phyloP scores from a whole-genome alignment of 2,797 vertebrate genomes.

The Mus caroli region DNA sequence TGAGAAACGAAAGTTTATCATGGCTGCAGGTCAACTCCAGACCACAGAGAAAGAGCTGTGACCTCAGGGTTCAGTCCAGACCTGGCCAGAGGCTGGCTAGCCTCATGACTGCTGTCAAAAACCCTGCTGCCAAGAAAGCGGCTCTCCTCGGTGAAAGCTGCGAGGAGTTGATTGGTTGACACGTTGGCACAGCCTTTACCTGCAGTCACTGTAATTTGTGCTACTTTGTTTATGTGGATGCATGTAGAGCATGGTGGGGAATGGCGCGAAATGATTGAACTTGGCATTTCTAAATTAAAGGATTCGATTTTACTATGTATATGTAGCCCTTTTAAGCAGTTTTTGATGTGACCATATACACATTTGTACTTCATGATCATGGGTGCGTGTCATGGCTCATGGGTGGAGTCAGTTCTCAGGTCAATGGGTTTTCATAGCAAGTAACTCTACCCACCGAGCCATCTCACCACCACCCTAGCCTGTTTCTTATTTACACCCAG shows the following conservation, averaged over 20 bases:
- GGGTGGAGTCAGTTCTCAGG: neutral
- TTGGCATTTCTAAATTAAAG: conserved; percentile 28
- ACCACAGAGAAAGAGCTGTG: neutral
- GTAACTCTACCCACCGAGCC: neutral
- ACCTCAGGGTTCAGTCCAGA: neutral
- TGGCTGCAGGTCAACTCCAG: neutral
- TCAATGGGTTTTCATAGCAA: neutral
- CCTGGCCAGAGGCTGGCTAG: neutral
- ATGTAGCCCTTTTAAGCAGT: neutral
- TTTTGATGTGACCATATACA: neutral
- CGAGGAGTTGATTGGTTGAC: neutral
- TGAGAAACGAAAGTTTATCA: neutral
- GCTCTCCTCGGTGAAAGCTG: neutral
- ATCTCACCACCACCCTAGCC: neutral
- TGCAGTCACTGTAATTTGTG: neutral
- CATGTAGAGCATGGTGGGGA: neutral
- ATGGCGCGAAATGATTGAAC: neutral
- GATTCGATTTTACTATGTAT: neutral
- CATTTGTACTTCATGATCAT: neutral
- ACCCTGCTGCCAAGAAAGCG: neutral
- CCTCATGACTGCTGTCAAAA: neutral
- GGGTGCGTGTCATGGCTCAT: neutral
- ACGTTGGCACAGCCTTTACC: neutral
- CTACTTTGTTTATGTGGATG: neutral
- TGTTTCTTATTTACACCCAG: neutral